Evolutionary conservation across 2,888 invertebrate species (phyloP), one percentile per base, ranked within the genome.

Genomic region (Lepidonotus clava): DNA sequence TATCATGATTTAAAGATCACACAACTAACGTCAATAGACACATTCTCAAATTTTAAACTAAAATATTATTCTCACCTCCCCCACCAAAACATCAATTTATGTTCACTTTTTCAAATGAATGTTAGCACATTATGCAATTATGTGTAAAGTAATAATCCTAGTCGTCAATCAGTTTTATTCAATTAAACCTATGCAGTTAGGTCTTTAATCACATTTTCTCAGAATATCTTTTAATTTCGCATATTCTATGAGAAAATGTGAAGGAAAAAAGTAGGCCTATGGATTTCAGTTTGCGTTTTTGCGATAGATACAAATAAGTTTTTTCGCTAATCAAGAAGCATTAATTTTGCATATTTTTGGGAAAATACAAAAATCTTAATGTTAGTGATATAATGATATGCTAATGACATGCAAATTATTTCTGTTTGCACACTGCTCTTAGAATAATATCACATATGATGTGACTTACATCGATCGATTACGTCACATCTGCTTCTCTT

Each of bases 121-220:
- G n/a, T n/a, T n/a, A n/a, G n/a, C n/a, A n/a, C n/a, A n/a, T n/a
- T n/a, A n/a, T n/a, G n/a, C n/a, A n/a, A n/a, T n/a, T n/a, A n/a
- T n/a, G n/a, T n/a, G n/a, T n/a, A n/a, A n/a, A n/a, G n/a, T n/a
- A n/a, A n/a, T n/a, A n/a, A n/a, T n/a, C n/a, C n/a, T n/a, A n/a
- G n/a, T n/a, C n/a, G n/a, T n/a, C n/a, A n/a, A n/a, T n/a, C n/a
- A n/a, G n/a, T n/a, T n/a, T n/a, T n/a, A n/a, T n/a, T n/a, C n/a
- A n/a, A n/a, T n/a, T n/a, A n/a, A n/a, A 18, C 53, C 21, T 4
- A 53, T 53, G 11, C 53, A n/a, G n/a, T n/a, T n/a, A n/a, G n/a
- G n/a, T n/a, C n/a, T n/a, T n/a, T n/a, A n/a, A n/a, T 71, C 71
- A 71, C n/a, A 38, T 71, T 71, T 71, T 71, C 71, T 71, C 71